phyloP scores from a whole-genome alignment of 2,888 invertebrate species.

The Noctua comes region DNA sequence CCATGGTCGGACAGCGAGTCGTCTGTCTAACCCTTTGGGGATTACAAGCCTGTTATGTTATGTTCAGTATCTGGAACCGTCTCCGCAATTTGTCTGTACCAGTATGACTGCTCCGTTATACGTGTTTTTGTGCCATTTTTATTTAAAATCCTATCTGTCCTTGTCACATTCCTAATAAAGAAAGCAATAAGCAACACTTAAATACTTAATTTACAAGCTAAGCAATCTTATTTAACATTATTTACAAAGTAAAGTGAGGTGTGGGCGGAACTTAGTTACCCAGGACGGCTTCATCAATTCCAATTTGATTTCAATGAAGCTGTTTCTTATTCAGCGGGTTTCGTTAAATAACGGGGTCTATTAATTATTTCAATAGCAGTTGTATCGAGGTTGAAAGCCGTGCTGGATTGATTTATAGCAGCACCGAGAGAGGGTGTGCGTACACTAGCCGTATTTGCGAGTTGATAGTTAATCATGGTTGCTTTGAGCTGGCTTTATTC shows the following conservation, averaged over 20 bases:
- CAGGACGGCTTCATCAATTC: conserved; percentile 79
- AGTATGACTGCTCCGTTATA: background rate
- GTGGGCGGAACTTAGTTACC: conserved; percentile 52
- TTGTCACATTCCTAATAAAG: background rate
- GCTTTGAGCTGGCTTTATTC: conserved; percentile 31
- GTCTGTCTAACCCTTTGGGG: background rate
- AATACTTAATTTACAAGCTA: conserved; percentile 34
- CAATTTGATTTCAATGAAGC: conserved; percentile 83
- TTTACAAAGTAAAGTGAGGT: conserved; percentile 49
- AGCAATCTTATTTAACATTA: conserved; percentile 54
- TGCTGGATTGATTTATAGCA: conserved; percentile 80
- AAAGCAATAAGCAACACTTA: conserved; percentile 16
- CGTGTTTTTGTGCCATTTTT: background rate
- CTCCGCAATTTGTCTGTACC: background rate
- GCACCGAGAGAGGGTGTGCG: conserved; percentile 59
- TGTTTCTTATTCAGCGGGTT: conserved; percentile 81
- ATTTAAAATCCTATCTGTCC: background rate
- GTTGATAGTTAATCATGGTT: conserved; percentile 46
- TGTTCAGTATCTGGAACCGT: background rate
- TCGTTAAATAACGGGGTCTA: conserved; percentile 84
- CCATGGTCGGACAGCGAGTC: no score
- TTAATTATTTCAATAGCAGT: conserved; percentile 85
- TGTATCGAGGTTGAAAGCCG: conserved; percentile 76
- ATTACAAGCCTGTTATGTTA: background rate
- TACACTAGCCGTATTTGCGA: conserved; percentile 53